phyloP scores from a whole-genome alignment of 2,113 vertebrate species.

The Sinocyclocheilus anophthalmus region DNA sequence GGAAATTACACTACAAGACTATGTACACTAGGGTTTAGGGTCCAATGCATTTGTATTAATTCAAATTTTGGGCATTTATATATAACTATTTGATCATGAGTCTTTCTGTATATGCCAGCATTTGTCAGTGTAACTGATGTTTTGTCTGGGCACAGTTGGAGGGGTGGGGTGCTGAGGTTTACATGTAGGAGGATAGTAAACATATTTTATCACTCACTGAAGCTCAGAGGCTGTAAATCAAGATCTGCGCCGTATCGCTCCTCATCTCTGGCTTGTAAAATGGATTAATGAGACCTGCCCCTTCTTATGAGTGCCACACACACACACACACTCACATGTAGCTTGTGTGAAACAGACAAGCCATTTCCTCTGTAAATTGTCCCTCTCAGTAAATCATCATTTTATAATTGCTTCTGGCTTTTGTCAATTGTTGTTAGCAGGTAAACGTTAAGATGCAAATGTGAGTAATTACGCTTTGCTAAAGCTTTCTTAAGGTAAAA shows the following conservation, averaged over 20 bases:
- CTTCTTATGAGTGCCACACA: constrained; percentile 47
- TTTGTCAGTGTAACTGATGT: constrained; percentile 7
- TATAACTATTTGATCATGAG: not conserved
- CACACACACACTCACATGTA: not conserved
- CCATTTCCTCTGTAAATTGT: constrained; percentile 10
- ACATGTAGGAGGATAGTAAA: constrained; percentile 54
- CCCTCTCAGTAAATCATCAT: constrained; percentile 1
- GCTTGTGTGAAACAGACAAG: constrained; percentile 10
- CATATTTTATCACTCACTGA: constrained; percentile 57
- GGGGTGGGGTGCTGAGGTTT: constrained; percentile 42
- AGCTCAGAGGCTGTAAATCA: constrained; percentile 53
- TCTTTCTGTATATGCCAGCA: not conserved
- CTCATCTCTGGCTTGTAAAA: constrained; percentile 53
- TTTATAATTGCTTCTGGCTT: constrained; percentile 11
- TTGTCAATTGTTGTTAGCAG: constrained; percentile 3
- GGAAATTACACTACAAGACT: not conserved
- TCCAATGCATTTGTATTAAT: not conserved
- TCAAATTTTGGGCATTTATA: not conserved
- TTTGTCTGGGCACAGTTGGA: constrained; percentile 25
- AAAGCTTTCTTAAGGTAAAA: constrained; percentile 9
- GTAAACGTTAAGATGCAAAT: constrained; percentile 22
- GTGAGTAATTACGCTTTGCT: not conserved
- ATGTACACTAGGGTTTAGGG: not conserved
- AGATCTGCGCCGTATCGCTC: constrained; percentile 37
- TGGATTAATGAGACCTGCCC: constrained; percentile 55